These are phyloP conservation scores for Thera britannica DNA, from an alignment of 2,888 invertebrate genomes.

Conservation along the genomic window DNA sequence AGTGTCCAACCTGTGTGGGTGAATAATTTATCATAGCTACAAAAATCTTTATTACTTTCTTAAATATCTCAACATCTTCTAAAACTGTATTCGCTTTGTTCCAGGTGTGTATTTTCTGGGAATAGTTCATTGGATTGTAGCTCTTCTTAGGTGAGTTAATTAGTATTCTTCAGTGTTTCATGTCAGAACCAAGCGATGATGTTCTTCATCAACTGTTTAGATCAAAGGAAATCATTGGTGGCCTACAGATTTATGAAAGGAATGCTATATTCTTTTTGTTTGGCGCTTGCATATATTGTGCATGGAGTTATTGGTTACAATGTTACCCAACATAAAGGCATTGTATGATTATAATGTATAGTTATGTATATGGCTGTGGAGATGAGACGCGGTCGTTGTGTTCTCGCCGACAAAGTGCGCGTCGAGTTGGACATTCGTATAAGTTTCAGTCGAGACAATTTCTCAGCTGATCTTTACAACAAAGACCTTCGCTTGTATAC, in stretches of 20 bases:
- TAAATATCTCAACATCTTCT: background rate
- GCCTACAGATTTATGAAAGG: slow-evolving; percentile 25
- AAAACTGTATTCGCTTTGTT: slow-evolving; percentile 60
- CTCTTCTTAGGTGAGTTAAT: slow-evolving; percentile 43
- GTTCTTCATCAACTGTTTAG: slow-evolving; percentile 27
- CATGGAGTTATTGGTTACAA: background rate
- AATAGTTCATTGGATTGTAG: slow-evolving; percentile 31
- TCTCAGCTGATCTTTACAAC: slow-evolving; percentile 53
- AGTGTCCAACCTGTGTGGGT: slow-evolving; percentile 11
- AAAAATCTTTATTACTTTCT: no score
- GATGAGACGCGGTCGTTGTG: slow-evolving; percentile 30
- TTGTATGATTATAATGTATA: slow-evolving; percentile 2
- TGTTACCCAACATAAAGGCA: background rate
- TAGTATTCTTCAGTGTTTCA: slow-evolving; percentile 14
- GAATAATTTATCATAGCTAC: no score
- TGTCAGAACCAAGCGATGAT: slow-evolving; percentile 21
- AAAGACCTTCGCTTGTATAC: slow-evolving; percentile 37
- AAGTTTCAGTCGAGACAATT: slow-evolving; percentile 70
- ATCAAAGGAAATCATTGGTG: slow-evolving; percentile 38
- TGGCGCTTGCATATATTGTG: slow-evolving; percentile 27
- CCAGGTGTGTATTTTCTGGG: slow-evolving; percentile 62
- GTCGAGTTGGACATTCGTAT: slow-evolving; percentile 72
- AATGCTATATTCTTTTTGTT: slow-evolving; percentile 35
- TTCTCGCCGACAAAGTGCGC: slow-evolving; percentile 69
- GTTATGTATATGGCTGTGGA: slow-evolving; percentile 10